Evolutionary conservation across 35 echinoderm and acorn worm genomes (phyloP).

Genomic region (Stichopus chloronotus): DNA sequence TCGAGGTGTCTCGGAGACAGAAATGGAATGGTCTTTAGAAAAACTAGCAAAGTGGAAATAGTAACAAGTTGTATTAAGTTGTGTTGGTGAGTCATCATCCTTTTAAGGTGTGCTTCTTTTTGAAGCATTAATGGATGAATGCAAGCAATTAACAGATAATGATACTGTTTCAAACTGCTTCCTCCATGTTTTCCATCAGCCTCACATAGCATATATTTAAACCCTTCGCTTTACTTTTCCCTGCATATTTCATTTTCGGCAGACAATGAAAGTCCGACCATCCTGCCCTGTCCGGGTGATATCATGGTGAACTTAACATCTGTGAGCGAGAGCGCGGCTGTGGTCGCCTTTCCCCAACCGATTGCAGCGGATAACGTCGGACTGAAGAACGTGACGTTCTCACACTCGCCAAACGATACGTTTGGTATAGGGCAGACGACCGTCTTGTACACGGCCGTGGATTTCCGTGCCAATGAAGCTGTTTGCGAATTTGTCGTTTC

Average conservation of each 20-base stretch:
- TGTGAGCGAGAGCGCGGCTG: background rate
- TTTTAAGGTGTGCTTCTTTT: background rate
- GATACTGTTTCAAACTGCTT: background rate
- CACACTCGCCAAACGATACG: background rate
- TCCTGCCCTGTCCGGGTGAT: background rate
- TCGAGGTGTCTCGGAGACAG: too few relatives aligned
- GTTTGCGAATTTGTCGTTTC: slow-evolving; percentile 20
- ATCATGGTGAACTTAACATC: background rate
- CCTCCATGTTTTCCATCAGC: background rate
- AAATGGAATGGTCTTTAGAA: too few relatives aligned
- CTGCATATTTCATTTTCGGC: background rate
- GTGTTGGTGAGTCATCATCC: background rate
- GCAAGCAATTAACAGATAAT: too few relatives aligned
- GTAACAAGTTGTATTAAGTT: background rate
- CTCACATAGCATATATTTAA: background rate
- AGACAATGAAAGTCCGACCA: background rate
- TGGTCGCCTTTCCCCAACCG: slow-evolving; percentile 55
- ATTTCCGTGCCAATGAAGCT: background rate
- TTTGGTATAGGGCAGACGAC: slow-evolving; percentile 51
- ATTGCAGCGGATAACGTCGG: slow-evolving; percentile 56
- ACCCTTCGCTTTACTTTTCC: background rate
- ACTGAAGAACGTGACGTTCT: background rate
- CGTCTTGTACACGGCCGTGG: slow-evolving; percentile 38
- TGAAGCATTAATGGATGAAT: background rate
- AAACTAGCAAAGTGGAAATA: too few relatives aligned